These are phyloP conservation scores for Pammene fasciana DNA, from an alignment of 2,888 invertebrate genomes.

Conservation along the genomic window DNA sequence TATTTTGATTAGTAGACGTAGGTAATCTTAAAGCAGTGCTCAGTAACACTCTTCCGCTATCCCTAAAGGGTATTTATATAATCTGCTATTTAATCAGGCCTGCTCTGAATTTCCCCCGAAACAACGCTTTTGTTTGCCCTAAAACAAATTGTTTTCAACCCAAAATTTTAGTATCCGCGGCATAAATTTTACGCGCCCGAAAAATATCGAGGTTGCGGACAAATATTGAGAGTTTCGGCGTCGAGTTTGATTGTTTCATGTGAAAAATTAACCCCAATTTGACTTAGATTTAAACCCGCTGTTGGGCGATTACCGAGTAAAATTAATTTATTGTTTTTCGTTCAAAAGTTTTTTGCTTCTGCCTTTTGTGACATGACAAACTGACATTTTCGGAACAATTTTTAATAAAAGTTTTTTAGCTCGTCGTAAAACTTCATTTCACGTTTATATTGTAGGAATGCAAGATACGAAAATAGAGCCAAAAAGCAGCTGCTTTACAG, in stretches of 20 bases:
- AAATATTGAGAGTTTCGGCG: slow-evolving; percentile 27
- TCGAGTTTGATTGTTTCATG: slow-evolving; percentile 13
- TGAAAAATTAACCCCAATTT: slow-evolving; percentile 20
- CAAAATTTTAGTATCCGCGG: slow-evolving; percentile 40
- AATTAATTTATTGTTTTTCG: slow-evolving; percentile 7
- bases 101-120: slow-evolving; percentile 40
- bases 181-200: slow-evolving; percentile 41
- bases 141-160: slow-evolving; percentile 44
- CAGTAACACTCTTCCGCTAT: slow-evolving; percentile 28
- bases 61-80: slow-evolving; percentile 40
- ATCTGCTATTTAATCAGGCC: slow-evolving; percentile 46
- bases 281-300: slow-evolving; percentile 1
- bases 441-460: no score
- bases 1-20: slow-evolving; percentile 31
- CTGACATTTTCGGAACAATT: no score
- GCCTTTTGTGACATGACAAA: not conserved
- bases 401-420: no score
- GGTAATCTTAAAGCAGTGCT: slow-evolving; percentile 35
- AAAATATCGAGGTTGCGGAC: slow-evolving; percentile 27
- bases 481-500: no score
- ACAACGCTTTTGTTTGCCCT: slow-evolving; percentile 43
- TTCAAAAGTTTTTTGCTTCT: not conserved
- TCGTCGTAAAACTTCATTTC: no score
- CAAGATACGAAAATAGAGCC: no score
- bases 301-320: not conserved